Base-by-base conservation (phyloP, 2,888 invertebrate species). In the Chromoteleia sp. region DNA sequence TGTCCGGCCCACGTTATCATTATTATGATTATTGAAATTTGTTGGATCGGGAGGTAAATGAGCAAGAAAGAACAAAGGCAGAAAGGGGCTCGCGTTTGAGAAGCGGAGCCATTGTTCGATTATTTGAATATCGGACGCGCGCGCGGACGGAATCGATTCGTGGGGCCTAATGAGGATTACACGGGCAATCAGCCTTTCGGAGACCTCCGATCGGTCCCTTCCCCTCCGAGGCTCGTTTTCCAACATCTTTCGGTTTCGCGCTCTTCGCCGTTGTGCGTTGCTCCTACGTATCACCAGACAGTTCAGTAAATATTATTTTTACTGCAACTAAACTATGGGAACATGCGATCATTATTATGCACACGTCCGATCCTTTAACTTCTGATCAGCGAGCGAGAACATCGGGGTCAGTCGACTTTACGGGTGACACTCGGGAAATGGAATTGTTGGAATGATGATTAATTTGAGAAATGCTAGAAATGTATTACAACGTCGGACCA, bases 151-250 rank as follows among this genome's bases (percentile, higher is more conserved):
- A 89, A 91, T 90, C 90, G 91, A 91, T 91, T 91, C 88, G 89
- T 88, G 88, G 88, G 87, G 87, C 87, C 89, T 91, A 91, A 91
- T 91, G 89, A 90, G 90, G 89, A 91, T 91, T 91, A 91, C 91
- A 91, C 89, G 90, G 90, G 89, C 90, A 91, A 91, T 91, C 91
- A 90, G 88, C 87, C 88, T 88, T 88, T 87, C 84, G 87, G 85
- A 83, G 85, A 87, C 84, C 86, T 85, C 85, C 63, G 65, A 58
- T 71, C 65, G 50, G 41, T 39, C 43, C 50, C 58, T 56, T 71
- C 75, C 54, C 73, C 52, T 54, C 36, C 71, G 17, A 14, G 19
- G 48, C 19, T 59, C 45, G 76, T 52, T 76, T 81, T 76, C 59
- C 70, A 71, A 71, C 81, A 77, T 79, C 48, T 74, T 79, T 74